Percentiles rank a stretch among this genome's conserved stretches.
Conservation (phyloP, 2,888 invertebrate species). For the Andricus quercusramuli region DNA sequence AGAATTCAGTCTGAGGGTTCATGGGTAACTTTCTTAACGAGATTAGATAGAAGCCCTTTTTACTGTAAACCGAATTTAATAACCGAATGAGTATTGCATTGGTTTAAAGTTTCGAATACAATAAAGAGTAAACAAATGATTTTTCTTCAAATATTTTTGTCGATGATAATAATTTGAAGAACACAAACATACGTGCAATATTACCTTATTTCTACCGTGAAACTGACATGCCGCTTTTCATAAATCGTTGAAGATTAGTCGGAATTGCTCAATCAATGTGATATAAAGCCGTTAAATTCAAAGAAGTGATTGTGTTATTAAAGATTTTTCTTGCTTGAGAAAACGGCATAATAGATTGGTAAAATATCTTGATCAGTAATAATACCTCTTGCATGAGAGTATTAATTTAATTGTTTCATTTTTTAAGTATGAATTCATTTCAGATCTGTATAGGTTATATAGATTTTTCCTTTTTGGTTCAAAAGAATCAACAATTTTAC, state of each 20-base stretch:
- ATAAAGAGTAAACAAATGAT: not conserved
- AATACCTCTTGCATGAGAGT: not conserved
- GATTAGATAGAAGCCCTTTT: not conserved
- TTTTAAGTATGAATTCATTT: not conserved
- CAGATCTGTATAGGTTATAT: not conserved
- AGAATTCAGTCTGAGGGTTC: not conserved
- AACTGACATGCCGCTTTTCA: slow-evolving; percentile 14
- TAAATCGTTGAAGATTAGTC: slow-evolving; percentile 9
- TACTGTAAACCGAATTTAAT: not conserved
- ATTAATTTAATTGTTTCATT: not conserved
- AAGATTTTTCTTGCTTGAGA: not conserved
- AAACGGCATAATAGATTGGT: not conserved
- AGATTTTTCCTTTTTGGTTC: not conserved
- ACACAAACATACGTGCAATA: slow-evolving; percentile 6
- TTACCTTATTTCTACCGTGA: not conserved
- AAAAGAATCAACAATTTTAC: not conserved
- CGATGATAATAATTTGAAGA: not conserved
- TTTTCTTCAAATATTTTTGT: not conserved
- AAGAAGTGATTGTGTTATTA: slow-evolving; percentile 18
- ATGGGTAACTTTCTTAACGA: not conserved
- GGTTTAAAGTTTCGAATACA: too few relatives aligned
- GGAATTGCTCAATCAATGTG: slow-evolving; percentile 13
- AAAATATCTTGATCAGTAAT: not conserved
- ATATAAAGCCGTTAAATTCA: slow-evolving; percentile 18
- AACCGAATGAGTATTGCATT: not conserved